Percentiles rank a stretch among this genome's conserved stretches.
Conservation (phyloP, 1,140 invertebrate species). For the Pectinophora gossypiella region DNA sequence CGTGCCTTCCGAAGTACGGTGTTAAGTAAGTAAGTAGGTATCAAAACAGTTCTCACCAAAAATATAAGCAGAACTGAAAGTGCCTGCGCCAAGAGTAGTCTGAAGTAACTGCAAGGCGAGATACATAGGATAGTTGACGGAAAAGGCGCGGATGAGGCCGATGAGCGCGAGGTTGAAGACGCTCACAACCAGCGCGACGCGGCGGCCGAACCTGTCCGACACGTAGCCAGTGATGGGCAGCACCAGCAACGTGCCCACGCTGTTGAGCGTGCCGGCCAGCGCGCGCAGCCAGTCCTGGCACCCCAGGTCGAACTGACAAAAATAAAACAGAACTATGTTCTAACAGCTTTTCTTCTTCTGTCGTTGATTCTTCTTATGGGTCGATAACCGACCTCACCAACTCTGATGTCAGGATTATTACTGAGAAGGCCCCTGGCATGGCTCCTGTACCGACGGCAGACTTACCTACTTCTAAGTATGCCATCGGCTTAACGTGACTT, state of each 20-base stretch:
- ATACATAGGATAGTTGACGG: constrained; percentile 80
- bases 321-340: constrained; percentile 8
- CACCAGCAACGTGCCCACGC: constrained; percentile 51
- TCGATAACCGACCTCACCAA: too few relatives aligned
- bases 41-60: constrained; percentile 37
- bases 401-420: too few relatives aligned
- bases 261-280: constrained; percentile 46
- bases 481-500: too few relatives aligned
- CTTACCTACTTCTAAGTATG: too few relatives aligned
- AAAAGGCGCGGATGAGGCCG: constrained; percentile 80
- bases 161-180: constrained; percentile 71
- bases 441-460: too few relatives aligned
- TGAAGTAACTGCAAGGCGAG: constrained; percentile 79
- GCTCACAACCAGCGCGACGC: constrained; percentile 78
- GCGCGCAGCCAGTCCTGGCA: constrained; percentile 48
- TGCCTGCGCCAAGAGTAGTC: constrained; percentile 69
- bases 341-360: too few relatives aligned
- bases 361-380: too few relatives aligned
- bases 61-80: constrained; percentile 61
- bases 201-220: constrained; percentile 79
- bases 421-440: too few relatives aligned
- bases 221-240: constrained; percentile 67
- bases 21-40: neutral
- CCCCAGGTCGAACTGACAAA: constrained; percentile 48
- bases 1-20: too few relatives aligned